phyloP scores from a whole-genome alignment of 2,113 vertebrate species.

The Excalfactoria chinensis region DNA sequence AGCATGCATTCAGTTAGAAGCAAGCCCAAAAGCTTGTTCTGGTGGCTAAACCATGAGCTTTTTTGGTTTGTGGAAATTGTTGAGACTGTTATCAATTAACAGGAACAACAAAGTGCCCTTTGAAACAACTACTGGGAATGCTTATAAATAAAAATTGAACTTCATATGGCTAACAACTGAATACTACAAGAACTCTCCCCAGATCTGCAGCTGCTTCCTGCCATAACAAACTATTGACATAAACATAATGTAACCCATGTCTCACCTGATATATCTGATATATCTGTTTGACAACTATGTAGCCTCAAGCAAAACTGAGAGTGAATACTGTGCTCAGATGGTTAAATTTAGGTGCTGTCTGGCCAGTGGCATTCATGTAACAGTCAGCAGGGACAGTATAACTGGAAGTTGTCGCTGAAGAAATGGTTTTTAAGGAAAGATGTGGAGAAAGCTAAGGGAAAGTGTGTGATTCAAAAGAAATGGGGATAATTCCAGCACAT shows the following conservation, averaged over 20 bases:
- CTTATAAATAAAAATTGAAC: not conserved
- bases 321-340: not conserved
- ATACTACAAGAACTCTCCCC: not conserved
- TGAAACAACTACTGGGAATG: not conserved
- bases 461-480: not conserved
- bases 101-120: not conserved
- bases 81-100: not conserved
- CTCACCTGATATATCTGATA: not conserved
- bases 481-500: not conserved
- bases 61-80: not conserved
- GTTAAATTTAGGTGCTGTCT: constrained; percentile 3
- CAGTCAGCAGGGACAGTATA: not conserved
- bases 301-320: not conserved
- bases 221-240: not conserved
- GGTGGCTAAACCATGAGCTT: not conserved
- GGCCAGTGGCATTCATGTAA: not conserved
- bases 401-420: not conserved
- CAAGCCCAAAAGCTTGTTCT: not conserved
- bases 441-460: not conserved
- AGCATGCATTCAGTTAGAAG: not conserved
- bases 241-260: not conserved
- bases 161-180: not conserved
- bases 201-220: not conserved
- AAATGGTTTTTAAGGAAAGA: not conserved
- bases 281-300: not conserved